Evolutionary conservation across 2,113 vertebrate genomes (phyloP), one percentile per base, ranked within the genome.

Genomic region (Xiphophorus couchianus): DNA sequence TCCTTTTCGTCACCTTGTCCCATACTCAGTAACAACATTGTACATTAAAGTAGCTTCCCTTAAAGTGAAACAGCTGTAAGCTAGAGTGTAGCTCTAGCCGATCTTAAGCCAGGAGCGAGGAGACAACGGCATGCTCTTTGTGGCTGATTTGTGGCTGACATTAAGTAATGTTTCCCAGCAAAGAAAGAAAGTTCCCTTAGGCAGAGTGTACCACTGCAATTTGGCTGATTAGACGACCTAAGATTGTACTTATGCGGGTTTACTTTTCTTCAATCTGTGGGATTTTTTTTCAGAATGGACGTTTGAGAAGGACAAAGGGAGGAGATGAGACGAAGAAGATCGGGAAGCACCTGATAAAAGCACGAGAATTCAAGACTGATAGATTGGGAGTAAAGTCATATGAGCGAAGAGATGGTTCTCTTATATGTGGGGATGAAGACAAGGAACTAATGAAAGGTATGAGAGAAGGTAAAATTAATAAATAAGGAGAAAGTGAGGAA

Each of bases 151-250:
- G 69, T 81, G 84, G 82, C 73, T n/a, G n/a, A n/a, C 82, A 87
- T 89, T 87, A 87, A 86, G 83, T 87, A 86, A 93, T 84, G 88
- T 89, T 90, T 87, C 88, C 85, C 78, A 83, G 83, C 79, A 74
- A 72, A 70, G 75, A 77, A 68, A 86, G 44, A 63, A 17, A 30
- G 29, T 72, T 64, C 84, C 89, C 76, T 78, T 54, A 51, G 80
- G 83, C 87, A 27, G 5, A 17, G 61, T n/a, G 30, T 78, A 89
- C 82, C 72, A 76, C 81, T 60, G 84, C 85, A 90, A 90, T 92
- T 88, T 91, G 74, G 86, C 84, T 92, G 90, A 93, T 93, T 93
- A 89, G 88, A 81, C 69, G 82, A 83, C 83, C 79, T 78, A 60
- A 82, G 76, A 90, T 89, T 64, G 84, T 83, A 90, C 87, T 92